These are phyloP conservation scores for Parauchenoglanis ngamensis DNA, from an alignment of 2,797 vertebrate species.

Conservation along the genomic window DNA sequence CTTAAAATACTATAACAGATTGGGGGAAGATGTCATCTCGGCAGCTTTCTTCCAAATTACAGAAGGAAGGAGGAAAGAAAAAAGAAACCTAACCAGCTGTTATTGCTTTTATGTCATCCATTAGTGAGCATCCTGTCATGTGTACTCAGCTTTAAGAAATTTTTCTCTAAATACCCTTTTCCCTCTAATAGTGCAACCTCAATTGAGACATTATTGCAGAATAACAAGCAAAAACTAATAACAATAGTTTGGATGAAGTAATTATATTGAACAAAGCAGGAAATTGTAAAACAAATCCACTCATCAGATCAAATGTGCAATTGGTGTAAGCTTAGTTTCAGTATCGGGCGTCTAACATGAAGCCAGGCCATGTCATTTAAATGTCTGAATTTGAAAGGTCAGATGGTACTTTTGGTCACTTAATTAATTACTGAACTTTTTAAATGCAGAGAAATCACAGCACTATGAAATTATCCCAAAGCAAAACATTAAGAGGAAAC, in stretches of 20 bases:
- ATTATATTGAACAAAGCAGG: not conserved
- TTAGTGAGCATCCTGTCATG: slow-evolving; percentile 38
- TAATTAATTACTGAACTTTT: not conserved
- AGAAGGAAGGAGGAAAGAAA: slow-evolving; percentile 16
- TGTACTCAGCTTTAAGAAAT: slow-evolving; percentile 27
- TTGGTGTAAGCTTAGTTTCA: not conserved
- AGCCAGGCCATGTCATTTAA: slow-evolving; percentile 7
- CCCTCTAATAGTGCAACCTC: slow-evolving; percentile 1
- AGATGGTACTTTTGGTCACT: not conserved
- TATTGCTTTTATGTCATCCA: slow-evolving; percentile 49
- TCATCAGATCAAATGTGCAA: not conserved
- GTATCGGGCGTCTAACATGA: not conserved
- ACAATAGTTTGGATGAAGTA: not conserved
- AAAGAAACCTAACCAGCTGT: slow-evolving; percentile 35
- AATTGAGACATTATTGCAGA: not conserved
- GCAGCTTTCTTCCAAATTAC: slow-evolving; percentile 33
- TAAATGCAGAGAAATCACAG: not conserved
- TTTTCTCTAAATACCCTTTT: not conserved
- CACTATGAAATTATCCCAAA: not conserved
- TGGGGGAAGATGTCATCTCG: slow-evolving; percentile 11
- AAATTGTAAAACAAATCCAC: not conserved
- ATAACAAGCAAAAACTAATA: slow-evolving; percentile 5
- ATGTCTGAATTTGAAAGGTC: slow-evolving; percentile 6
- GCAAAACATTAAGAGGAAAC: no score
- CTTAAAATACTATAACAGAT: slow-evolving; percentile 45